A percentile compares a stretch with the other conserved stretches of the same genome.
Conservation (phyloP, 2,113 vertebrate species). For the Ailurus styani region DNA sequence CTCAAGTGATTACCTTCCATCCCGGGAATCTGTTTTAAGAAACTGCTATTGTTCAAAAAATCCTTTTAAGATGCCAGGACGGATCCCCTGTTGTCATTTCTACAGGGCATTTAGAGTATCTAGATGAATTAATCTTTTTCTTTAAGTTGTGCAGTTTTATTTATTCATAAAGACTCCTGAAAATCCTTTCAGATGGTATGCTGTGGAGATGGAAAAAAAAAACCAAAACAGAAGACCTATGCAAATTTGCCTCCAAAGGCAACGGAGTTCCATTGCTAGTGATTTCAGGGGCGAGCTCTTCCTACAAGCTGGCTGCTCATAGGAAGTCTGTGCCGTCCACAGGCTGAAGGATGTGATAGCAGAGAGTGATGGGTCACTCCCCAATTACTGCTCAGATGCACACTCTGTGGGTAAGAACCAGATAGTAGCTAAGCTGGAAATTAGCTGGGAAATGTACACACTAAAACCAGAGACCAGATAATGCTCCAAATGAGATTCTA, state of each 20-base stretch:
- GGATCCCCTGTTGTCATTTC: slow-evolving; percentile 44
- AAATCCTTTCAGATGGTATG: background rate
- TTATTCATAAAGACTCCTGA: slow-evolving; percentile 59
- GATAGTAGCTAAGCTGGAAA: background rate
- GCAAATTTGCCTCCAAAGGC: slow-evolving; percentile 43
- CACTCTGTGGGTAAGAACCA: background rate
- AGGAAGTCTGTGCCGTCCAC: slow-evolving; percentile 52
- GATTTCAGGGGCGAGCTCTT: slow-evolving; percentile 56
- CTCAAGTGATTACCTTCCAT: slow-evolving; percentile 67
- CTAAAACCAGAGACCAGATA: background rate
- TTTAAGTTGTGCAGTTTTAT: slow-evolving; percentile 63
- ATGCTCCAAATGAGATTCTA: background rate
- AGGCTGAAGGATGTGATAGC: background rate
- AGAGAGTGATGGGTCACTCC: background rate
- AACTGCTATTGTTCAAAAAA: slow-evolving; percentile 54
- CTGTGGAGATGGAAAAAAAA: background rate
- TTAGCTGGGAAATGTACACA: background rate
- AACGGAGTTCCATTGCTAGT: background rate
- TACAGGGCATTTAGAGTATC: slow-evolving; percentile 67
- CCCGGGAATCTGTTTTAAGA: slow-evolving; percentile 69
- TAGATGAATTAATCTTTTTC: slow-evolving; percentile 68
- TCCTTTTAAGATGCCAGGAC: slow-evolving; percentile 61
- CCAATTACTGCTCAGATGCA: background rate
- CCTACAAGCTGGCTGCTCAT: slow-evolving; percentile 51
- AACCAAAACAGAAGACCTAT: background rate